Evolutionary conservation across 2,113 vertebrate genomes (phyloP), one percentile per base, ranked within the genome.

Genomic region (Noturus placidus): DNA sequence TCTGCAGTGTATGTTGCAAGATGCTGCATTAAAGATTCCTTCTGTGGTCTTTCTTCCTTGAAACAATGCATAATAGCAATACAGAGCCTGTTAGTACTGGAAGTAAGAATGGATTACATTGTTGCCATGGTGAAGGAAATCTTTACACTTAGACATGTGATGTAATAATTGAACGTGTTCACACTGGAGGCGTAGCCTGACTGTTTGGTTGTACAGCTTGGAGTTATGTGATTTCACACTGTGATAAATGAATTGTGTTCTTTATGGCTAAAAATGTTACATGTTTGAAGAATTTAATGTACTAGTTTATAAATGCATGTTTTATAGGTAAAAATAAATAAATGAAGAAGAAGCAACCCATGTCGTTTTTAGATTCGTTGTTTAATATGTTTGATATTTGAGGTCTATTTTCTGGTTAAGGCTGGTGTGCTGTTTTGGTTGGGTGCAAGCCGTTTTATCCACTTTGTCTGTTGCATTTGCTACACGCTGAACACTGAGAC

Each of bases 81-180:
- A 56, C 63, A 22, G 33, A 65, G 50, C 57, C 46, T 27, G 67
- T 87, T 82, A 30, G 25, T 85, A 65, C 33, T 22, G 63, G 74
- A 88, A 57, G 84, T 86, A 69, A 46, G 89, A 86, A 84, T 5
- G 80, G 69, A 76, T 86, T 65, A 87, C 86, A 78, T 89, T 86
- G 89, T 92, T 90, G 91, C 89, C 89, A 90, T 91, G 90, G 90
- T 88, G 87, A 91, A 33, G 82, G 70, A 83, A 87, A 89, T 84
- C 70, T 83, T 65, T 85, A 74, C 81, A 81, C 83, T 82, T 59
- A 76, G 59, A 87, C 79, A 59, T 85, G 77, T 89, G 88, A 90
- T 90, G 83, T 80, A 88, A 89, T 89, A 59, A 91, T 84, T 85
- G 69, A 87, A 38, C 83, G 0, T 63, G 67, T 87, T 83, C 67